Conservation (phyloP, 2,113 vertebrate species). For the Amphiprion percula region DNA sequence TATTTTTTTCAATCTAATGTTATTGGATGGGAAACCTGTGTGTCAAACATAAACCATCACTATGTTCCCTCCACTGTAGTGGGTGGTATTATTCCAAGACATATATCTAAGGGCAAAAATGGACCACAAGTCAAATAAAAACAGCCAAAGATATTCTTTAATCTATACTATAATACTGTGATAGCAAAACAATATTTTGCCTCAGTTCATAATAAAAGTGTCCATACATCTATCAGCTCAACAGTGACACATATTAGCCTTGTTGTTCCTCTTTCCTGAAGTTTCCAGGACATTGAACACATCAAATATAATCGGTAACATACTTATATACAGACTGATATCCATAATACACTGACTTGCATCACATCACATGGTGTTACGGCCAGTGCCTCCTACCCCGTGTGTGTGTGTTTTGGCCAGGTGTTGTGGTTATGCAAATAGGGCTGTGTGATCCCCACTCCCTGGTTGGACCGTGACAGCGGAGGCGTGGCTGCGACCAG, state of each 20-base stretch:
- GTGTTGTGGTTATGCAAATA: too few species aligned
- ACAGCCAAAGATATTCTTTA: background rate
- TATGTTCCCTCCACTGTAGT: background rate
- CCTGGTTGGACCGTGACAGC: too few species aligned
- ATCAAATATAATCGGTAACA: background rate
- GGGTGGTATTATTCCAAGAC: background rate
- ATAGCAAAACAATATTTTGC: too few species aligned
- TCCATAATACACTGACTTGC: background rate
- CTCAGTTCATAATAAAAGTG: background rate
- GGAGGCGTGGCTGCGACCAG: too few species aligned
- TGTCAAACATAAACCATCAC: background rate
- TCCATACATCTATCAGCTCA: background rate
- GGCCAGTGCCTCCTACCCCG: too few species aligned
- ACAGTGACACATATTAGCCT: background rate
- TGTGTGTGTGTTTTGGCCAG: too few species aligned
- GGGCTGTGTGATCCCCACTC: too few species aligned
- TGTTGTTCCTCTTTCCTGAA: background rate
- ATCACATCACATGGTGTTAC: background rate
- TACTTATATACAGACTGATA: background rate
- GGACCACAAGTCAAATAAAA: background rate
- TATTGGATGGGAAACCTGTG: background rate
- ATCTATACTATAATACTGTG: background rate
- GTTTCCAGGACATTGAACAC: background rate
- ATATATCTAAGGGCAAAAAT: conserved; percentile 15
- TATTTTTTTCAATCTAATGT: background rate